Percentiles rank a stretch among this genome's conserved stretches.
Conservation (phyloP, 2,797 vertebrate species). For the Parauchenoglanis punctatus region DNA sequence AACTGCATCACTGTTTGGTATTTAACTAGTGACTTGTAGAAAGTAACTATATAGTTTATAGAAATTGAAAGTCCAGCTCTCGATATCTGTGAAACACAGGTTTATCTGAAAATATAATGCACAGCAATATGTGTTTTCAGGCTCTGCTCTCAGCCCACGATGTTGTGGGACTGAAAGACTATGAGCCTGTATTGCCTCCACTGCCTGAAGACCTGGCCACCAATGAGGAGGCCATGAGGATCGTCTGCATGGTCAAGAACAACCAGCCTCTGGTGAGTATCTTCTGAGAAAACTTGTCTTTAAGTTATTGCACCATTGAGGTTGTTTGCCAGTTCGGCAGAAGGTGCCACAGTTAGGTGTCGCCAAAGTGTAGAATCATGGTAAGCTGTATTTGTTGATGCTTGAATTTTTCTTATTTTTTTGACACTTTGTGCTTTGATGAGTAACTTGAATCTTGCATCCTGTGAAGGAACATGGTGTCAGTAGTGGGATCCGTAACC, state of each 20-base stretch:
- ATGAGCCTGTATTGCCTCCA: constrained; percentile 87
- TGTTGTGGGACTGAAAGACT: constrained; percentile 90
- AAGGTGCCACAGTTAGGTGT: neutral
- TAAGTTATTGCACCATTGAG: neutral
- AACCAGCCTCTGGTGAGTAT: constrained; percentile 91
- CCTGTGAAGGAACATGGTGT: constrained; percentile 49
- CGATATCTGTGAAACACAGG: neutral
- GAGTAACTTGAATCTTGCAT: constrained; percentile 49
- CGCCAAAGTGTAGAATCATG: neutral
- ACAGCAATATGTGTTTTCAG: constrained; percentile 64
- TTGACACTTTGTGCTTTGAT: neutral
- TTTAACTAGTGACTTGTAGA: neutral
- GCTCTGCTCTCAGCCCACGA: constrained; percentile 92
- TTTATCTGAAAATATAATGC: neutral
- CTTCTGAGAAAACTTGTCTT: neutral
- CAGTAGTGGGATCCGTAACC: constrained; percentile 46
- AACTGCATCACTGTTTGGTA: neutral
- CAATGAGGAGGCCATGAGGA: constrained; percentile 91
- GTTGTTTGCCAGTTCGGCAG: neutral
- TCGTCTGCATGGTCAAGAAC: constrained; percentile 95
- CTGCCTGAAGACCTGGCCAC: constrained; percentile 87
- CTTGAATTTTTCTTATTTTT: neutral
- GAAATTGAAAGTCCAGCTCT: neutral
- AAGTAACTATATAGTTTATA: neutral
- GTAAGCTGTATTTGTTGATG: neutral